These are phyloP conservation scores for Congeria kusceri DNA, from an alignment of 2,888 invertebrate species.

Conservation along the genomic window DNA sequence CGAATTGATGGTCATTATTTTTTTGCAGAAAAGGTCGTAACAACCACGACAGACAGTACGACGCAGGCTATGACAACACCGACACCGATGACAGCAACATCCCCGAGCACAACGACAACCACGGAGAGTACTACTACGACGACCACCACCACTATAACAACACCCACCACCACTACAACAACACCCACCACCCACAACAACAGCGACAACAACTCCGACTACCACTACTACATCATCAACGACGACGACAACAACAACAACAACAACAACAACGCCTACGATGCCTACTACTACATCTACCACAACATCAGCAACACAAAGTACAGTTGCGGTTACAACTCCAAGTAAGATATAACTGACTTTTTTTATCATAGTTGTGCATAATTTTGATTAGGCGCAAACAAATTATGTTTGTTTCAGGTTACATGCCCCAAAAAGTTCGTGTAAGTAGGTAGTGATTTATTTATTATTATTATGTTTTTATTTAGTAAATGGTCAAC, in stretches of 20 bases:
- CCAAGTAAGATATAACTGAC: not conserved
- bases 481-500: too few relatives aligned
- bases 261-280: slow-evolving; percentile 12
- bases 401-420: too few relatives aligned
- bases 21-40: slow-evolving; percentile 15
- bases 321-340: not conserved
- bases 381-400: too few relatives aligned
- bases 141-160: not conserved
- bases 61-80: not conserved
- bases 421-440: too few relatives aligned
- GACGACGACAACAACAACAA: not conserved
- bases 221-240: slow-evolving; percentile 7
- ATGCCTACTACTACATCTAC: not conserved
- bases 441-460: too few relatives aligned
- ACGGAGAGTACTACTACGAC: not conserved
- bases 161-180: not conserved
- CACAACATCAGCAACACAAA: not conserved
- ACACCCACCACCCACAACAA: slow-evolving; percentile 12
- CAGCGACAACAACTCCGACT: not conserved
- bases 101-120: too few relatives aligned
- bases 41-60: slow-evolving; percentile 10
- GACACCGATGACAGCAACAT: too few relatives aligned
- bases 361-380: not conserved
- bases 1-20: too few relatives aligned
- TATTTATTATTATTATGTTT: too few relatives aligned